Conservation (phyloP, 2,888 invertebrate species). For the Spodoptera exigua region DNA sequence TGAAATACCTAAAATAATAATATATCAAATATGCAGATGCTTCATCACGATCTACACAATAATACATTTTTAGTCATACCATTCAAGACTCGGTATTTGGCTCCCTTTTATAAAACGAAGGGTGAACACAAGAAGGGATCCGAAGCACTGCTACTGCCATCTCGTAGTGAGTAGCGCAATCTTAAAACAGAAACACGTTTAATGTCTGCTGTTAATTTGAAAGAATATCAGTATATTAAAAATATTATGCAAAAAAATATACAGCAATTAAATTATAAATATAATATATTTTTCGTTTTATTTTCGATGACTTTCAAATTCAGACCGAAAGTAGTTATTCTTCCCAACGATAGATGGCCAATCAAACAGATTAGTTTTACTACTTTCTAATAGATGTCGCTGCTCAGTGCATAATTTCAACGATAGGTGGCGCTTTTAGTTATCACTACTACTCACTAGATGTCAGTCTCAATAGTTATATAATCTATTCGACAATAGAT, state of each 20-base stretch:
- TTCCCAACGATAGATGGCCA: conserved; percentile 54
- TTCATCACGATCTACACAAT: not conserved
- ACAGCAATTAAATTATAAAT: too few species aligned
- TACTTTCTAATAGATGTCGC: conserved; percentile 48
- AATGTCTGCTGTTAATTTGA: too few species aligned
- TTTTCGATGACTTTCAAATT: not conserved
- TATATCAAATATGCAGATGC: too few species aligned
- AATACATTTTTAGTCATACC: not conserved
- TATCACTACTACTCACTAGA: conserved; percentile 47
- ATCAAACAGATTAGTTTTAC: not conserved
- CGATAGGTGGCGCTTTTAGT: conserved; percentile 52
- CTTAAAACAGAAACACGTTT: not conserved
- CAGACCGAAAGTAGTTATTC: not conserved
- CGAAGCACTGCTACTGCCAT: conserved; percentile 32
- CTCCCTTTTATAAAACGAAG: conserved; percentile 19
- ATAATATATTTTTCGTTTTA: too few species aligned
- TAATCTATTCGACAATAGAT: conserved; percentile 54
- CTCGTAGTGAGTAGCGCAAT: conserved; percentile 42
- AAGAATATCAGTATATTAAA: too few species aligned
- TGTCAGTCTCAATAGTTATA: conserved; percentile 18
- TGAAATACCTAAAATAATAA: too few species aligned
- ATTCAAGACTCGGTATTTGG: not conserved
- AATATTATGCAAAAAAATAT: too few species aligned
- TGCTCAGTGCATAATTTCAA: not conserved
- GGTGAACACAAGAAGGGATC: not conserved